A percentile compares a stretch with the other conserved stretches of the same genome.
Evolutionary conservation across 2,797 vertebrate species (phyloP).

Genomic region (Enteromius argenteus): DNA sequence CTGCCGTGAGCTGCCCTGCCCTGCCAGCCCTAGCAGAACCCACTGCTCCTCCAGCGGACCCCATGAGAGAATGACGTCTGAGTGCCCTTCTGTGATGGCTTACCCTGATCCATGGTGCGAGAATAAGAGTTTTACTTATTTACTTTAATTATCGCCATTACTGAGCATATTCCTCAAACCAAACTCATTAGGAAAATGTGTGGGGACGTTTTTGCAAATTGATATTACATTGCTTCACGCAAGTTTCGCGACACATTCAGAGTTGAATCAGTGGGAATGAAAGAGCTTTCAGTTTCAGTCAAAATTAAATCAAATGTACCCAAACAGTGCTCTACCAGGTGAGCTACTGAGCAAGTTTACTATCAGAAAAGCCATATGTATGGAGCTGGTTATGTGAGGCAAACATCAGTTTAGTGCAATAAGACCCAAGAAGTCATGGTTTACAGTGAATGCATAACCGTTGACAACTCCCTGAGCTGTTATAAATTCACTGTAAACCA

Average conservation of each 20-base stretch:
- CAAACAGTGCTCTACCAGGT: background rate
- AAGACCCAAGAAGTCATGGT: too few relatives aligned
- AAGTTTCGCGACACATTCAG: background rate
- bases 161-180: background rate
- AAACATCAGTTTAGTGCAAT: background rate
- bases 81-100: constrained; percentile 50
- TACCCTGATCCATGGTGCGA: constrained; percentile 18
- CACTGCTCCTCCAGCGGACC: constrained; percentile 49
- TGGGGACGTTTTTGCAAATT: background rate
- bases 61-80: constrained; percentile 50
- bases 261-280: too few relatives aligned
- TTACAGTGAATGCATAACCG: too few relatives aligned
- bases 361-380: background rate
- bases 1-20: constrained; percentile 14
- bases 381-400: background rate
- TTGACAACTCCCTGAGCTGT: too few relatives aligned
- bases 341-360: background rate
- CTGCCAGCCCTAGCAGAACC: constrained; percentile 52
- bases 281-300: background rate
- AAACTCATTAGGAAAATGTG: background rate
- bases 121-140: constrained; percentile 38
- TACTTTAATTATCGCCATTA: constrained; percentile 35
- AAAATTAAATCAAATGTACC: background rate
- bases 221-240: too few relatives aligned
- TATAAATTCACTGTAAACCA: too few relatives aligned